Base-by-base conservation (phyloP, 2,888 invertebrate genomes). In the Microctonus brassicae region DNA sequence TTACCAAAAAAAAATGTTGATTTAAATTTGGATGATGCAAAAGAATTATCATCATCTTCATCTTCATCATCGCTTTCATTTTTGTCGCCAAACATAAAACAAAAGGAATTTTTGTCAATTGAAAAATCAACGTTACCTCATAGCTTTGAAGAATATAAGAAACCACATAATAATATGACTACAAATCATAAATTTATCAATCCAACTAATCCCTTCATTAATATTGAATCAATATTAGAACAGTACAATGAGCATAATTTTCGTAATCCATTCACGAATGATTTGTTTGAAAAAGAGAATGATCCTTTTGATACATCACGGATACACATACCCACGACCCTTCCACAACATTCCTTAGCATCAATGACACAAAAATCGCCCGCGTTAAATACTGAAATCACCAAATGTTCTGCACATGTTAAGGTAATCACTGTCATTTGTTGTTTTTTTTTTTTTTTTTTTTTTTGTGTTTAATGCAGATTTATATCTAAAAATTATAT, bases 291-390 rank as follows among this genome's bases (percentile, higher is more conserved):
- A 7, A 70, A 78, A 34, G 69, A 70, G 20, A 73, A 72, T 60
- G 82, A 86, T 79, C 85, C 86, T n/a, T 86, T 86, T 52, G 86
- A 85, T 65, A 86, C 86, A 10, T 86, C 84, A 72, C 82, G 76
- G 75, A 78, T 83, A 34, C 76, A 82, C 26, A 81, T 77, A 75
- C 81, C 82, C 57, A 39, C 47, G 22, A 34, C 66, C 29, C 52
- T 33, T 52, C 29, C 24, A 6, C 17, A 52, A 58, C 60, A 58
- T 42, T 58, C 60, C 17, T 20, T 47, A 17, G 3, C 57, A 53
- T 76, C 82, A 34, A 73, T 29, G 79, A 73, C 73, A 76, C 73
- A 53, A 42, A 47, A 57, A 33, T 47, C 33, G 78, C 77, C 80
- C 78, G 75, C 78, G 81, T 79, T 81, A 81, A 82, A 80, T 81